Evolutionary conservation across 2,888 invertebrate genomes (phyloP).

Genomic region (Cataglyphis rosenhaueri): DNA sequence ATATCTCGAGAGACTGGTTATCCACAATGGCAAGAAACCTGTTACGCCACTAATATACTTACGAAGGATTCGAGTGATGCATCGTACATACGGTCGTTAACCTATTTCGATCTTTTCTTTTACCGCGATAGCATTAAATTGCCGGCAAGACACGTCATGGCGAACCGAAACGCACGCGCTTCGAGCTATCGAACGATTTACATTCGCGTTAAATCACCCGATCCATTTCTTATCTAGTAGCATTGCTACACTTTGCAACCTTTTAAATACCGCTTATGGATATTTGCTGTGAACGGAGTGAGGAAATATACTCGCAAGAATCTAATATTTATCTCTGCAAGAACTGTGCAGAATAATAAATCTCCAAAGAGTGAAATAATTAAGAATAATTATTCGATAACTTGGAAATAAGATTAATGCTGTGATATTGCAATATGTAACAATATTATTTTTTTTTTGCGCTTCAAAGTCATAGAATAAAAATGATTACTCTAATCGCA

Average conservation of each 20-base stretch:
- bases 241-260: constrained; percentile 2
- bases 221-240: constrained; percentile 6
- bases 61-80: constrained; percentile 33
- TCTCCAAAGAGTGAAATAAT: background rate
- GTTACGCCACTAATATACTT: constrained; percentile 33
- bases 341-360: background rate
- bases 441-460: background rate
- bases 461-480: background rate
- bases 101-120: constrained; percentile 46
- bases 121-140: constrained; percentile 41
- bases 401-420: constrained; percentile 1
- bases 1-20: constrained; percentile 42
- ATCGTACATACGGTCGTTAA: constrained; percentile 54
- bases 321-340: background rate
- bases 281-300: background rate
- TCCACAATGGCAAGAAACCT: constrained; percentile 55
- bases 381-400: background rate
- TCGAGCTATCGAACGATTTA: constrained; percentile 9
- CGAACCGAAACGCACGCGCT: constrained; percentile 8
- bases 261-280: background rate
- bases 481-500: background rate
- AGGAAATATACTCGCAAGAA: background rate
- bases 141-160: constrained; percentile 35
- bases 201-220: background rate
- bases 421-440: background rate